phyloP scores from a whole-genome alignment of 2,113 vertebrate genomes.

The Raja brachyura region DNA sequence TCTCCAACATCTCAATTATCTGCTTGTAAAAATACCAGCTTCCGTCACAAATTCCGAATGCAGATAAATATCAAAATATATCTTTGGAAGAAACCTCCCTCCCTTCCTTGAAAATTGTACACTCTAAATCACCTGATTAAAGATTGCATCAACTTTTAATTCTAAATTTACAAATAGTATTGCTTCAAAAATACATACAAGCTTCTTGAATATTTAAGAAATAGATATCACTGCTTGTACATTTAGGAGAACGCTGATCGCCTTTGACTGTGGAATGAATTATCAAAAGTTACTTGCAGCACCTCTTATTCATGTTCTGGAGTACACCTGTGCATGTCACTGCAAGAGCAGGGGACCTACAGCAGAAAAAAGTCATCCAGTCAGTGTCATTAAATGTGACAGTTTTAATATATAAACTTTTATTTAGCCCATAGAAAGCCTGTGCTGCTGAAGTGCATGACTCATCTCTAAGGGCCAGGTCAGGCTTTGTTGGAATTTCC shows the following conservation, averaged over 20 bases:
- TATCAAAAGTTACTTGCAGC: background rate
- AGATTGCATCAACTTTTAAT: background rate
- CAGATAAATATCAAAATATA: background rate
- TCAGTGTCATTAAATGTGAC: background rate
- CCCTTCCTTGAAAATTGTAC: background rate
- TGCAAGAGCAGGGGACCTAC: slow-evolving; percentile 13
- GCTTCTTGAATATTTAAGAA: background rate
- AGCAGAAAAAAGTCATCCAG: background rate
- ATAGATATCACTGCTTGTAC: background rate
- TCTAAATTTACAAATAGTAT: slow-evolving; percentile 19
- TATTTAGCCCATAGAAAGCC: background rate
- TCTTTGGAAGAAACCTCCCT: background rate
- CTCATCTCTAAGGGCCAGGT: too few species aligned
- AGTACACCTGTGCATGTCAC: background rate
- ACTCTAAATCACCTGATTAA: background rate
- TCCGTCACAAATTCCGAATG: background rate
- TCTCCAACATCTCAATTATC: background rate
- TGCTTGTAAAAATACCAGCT: background rate
- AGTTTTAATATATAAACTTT: background rate
- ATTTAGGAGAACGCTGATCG: background rate
- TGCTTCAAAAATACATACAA: background rate
- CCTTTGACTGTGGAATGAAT: background rate
- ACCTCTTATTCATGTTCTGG: slow-evolving; percentile 1
- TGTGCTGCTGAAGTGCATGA: background rate
- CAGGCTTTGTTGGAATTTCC: too few species aligned